These are phyloP conservation scores for Oplegnathus fasciatus DNA, from an alignment of 2,113 vertebrate species.

Conservation along the genomic window DNA sequence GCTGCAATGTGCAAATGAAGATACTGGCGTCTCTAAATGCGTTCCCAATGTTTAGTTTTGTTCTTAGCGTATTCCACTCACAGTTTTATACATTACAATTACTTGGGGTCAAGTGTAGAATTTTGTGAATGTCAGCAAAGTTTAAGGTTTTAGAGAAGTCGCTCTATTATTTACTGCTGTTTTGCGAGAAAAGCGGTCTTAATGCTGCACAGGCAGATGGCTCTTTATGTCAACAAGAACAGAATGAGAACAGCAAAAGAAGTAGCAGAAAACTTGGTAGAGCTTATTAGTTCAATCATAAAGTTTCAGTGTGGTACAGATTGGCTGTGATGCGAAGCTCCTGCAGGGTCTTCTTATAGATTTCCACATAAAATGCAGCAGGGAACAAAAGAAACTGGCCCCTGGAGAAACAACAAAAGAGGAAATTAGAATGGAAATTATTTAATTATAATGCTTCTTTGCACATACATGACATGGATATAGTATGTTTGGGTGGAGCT, in stretches of 20 bases:
- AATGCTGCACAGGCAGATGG: not conserved
- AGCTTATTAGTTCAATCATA: constrained; percentile 5
- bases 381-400: not conserved
- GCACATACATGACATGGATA: not conserved
- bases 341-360: constrained; percentile 21
- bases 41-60: not conserved
- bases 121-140: not conserved
- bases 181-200: not conserved
- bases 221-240: not conserved
- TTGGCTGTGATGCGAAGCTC: not conserved
- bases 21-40: too few species aligned
- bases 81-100: not conserved
- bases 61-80: not conserved
- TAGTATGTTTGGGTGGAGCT: not conserved
- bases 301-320: constrained; percentile 1
- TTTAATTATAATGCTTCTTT: constrained; percentile 4
- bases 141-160: not conserved
- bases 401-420: not conserved
- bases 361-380: not conserved
- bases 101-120: not conserved
- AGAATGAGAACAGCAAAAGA: not conserved
- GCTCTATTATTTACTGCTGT: not conserved
- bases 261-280: not conserved
- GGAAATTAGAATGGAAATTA: not conserved
- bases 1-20: not conserved